phyloP scores from a whole-genome alignment of 2,797 vertebrate species.

The Chrosomus eos region DNA sequence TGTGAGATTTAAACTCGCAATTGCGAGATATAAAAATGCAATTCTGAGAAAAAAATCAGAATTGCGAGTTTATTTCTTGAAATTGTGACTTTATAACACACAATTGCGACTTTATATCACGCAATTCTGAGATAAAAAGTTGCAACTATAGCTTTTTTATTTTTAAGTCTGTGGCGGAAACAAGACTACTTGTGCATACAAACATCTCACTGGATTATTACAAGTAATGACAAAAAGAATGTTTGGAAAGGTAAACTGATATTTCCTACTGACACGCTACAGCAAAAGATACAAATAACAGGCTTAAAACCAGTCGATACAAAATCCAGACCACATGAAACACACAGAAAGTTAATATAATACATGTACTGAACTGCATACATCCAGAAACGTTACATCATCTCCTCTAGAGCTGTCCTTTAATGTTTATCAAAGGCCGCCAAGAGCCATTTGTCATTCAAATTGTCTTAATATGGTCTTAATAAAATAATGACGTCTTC shows the following conservation, averaged over 20 bases:
- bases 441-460: constrained; percentile 44
- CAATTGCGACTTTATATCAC: no score
- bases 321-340: not conserved
- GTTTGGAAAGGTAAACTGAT: no score
- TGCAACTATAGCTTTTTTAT: no score
- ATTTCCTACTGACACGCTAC: not conserved
- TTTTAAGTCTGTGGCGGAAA: no score
- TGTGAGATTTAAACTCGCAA: no score
- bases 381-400: constrained; percentile 49
- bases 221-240: not conserved
- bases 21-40: no score
- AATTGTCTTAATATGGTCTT: constrained; percentile 43
- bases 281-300: not conserved
- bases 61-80: no score
- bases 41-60: no score
- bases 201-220: not conserved
- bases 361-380: constrained; percentile 40
- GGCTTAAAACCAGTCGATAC: not conserved
- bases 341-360: not conserved
- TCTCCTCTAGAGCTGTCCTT: constrained; percentile 38
- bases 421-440: constrained; percentile 51
- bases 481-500: constrained; percentile 45
- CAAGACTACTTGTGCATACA: not conserved
- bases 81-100: no score
- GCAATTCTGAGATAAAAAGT: no score